Evolutionary conservation across 2,888 invertebrate species (phyloP).

Genomic region (Parelbella ahira): DNA sequence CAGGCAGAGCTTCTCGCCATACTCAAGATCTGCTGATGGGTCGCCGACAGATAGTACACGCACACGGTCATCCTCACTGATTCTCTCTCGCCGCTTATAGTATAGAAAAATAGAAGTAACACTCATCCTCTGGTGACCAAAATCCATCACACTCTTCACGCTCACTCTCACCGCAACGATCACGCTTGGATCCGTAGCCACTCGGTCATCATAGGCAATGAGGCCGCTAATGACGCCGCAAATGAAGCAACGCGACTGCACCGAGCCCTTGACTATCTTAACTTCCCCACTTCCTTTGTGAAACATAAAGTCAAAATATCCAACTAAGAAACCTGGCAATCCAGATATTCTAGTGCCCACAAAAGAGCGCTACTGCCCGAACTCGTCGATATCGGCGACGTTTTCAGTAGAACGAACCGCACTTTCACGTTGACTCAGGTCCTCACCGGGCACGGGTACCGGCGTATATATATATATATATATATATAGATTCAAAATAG

Average conservation of each 20-base stretch:
- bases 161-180: too few relatives aligned
- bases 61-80: slow-evolving; percentile 10
- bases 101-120: slow-evolving; percentile 8
- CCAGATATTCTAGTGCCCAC: background rate
- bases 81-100: background rate
- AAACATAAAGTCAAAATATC: background rate
- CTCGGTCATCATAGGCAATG: background rate
- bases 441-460: slow-evolving; percentile 6
- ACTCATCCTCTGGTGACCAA: background rate
- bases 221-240: slow-evolving; percentile 7
- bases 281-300: slow-evolving; percentile 1
- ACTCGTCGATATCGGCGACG: background rate
- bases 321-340: background rate
- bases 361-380: background rate
- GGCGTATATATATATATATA: slow-evolving; percentile 12
- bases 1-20: slow-evolving; percentile 15
- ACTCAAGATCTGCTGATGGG: background rate
- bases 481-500: slow-evolving; percentile 14
- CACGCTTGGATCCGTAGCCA: background rate
- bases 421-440: slow-evolving; percentile 8
- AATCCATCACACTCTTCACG: slow-evolving; percentile 2
- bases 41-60: background rate
- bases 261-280: background rate
- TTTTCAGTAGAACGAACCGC: background rate
- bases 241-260: slow-evolving; percentile 5